Evolutionary conservation across 2,888 invertebrate genomes (phyloP).

Genomic region (Azorinus chamasolen): DNA sequence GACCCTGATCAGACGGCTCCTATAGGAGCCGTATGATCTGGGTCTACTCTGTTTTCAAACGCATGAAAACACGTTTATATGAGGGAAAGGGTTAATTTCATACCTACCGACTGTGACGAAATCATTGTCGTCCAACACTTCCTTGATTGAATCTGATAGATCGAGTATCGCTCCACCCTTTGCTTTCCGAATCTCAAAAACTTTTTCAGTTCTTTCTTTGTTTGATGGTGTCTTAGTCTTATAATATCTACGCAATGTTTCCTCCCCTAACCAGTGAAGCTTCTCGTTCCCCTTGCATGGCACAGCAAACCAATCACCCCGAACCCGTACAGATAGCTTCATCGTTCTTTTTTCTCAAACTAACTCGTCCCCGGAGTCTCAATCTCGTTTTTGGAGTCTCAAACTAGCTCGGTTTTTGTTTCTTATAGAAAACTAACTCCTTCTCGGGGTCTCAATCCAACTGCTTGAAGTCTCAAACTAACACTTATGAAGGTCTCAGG

Average conservation of each 20-base stretch:
- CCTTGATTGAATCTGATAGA: conserved; percentile 88
- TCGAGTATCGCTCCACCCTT: conserved; percentile 89
- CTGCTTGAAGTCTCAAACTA: no score
- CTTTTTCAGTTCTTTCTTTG: conserved; percentile 71
- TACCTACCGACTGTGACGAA: conserved; percentile 89
- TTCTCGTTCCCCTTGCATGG: conserved; percentile 87
- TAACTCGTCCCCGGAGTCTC: no score
- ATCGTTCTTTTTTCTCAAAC: conserved; percentile 77
- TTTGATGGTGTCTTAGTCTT: conserved; percentile 83
- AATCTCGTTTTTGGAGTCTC: no score
- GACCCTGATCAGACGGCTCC: no score
- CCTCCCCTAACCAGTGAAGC: conserved; percentile 88
- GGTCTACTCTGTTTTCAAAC: no score
- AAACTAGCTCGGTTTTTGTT: no score
- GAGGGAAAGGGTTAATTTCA: no score
- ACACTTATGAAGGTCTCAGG: no score
- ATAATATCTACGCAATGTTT: conserved; percentile 87
- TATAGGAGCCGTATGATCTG: no score
- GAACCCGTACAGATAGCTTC: conserved; percentile 88
- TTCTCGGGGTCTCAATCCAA: no score
- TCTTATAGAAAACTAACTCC: no score
- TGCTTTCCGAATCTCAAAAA: conserved; percentile 88
- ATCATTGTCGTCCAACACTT: conserved; percentile 89
- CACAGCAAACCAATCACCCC: conserved; percentile 89
- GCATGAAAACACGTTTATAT: no score